Conservation (phyloP, 2,888 invertebrate genomes). For the Lottia scabra region DNA sequence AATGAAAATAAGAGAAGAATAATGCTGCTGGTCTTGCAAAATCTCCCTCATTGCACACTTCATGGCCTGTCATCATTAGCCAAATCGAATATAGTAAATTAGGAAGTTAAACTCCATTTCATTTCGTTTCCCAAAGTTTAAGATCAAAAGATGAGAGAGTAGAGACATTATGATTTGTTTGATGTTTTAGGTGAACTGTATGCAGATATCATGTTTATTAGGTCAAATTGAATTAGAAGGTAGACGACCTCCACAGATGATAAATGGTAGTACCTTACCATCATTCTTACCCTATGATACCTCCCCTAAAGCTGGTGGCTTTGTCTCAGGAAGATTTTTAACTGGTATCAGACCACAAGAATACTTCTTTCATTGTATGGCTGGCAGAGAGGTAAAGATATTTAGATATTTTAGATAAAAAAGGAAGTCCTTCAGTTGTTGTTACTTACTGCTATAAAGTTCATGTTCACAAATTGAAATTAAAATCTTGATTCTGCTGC, state of each 20-base stretch:
- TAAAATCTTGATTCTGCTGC: no score
- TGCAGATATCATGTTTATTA: conserved; percentile 97
- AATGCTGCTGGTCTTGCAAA: no score
- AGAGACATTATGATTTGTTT: conserved; percentile 2
- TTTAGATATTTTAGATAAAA: no score
- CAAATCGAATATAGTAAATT: no score
- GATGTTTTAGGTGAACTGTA: conserved; percentile 80
- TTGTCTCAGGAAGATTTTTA: conserved; percentile 95
- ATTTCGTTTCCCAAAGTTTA: no score
- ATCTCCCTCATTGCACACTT: no score
- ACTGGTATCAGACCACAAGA: conserved; percentile 99
- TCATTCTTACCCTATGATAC: conserved; percentile 90
- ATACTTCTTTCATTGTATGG: conserved; percentile 99
- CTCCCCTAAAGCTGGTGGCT: conserved; percentile 93
- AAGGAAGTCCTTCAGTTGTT: no score
- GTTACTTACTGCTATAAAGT: no score
- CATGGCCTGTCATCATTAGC: no score
- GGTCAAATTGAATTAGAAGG: conserved; percentile 99
- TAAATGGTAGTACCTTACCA: conserved; percentile 89
- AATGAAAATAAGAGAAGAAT: no score
- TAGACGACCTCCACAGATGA: conserved; percentile 93
- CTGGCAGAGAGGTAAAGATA: conserved; percentile 87
- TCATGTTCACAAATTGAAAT: no score
- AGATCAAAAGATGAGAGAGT: no score
- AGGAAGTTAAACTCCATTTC: neutral